Conservation (phyloP, 2,113 vertebrate genomes). For the Steatornis caripensis region DNA sequence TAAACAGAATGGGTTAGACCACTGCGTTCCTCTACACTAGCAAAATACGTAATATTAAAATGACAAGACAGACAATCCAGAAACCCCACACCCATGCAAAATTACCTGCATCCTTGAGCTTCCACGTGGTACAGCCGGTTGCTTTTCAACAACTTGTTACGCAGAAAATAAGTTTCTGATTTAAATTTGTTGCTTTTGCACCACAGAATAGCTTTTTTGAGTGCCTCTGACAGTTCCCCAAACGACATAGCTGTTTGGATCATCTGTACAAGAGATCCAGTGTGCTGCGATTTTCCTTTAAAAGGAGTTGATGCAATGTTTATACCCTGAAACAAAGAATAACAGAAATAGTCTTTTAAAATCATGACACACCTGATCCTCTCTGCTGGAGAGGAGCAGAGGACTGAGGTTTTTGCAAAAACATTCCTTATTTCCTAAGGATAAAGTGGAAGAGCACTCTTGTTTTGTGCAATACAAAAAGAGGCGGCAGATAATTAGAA, state of each 20-base stretch:
- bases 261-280: constrained; percentile 44
- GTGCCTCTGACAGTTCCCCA: constrained; percentile 67
- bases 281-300: background rate
- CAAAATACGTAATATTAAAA: background rate
- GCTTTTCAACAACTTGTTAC: constrained; percentile 74
- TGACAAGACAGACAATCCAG: background rate
- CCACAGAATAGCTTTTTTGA: constrained; percentile 66
- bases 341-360: background rate
- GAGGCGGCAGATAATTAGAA: background rate
- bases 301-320: background rate
- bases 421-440: background rate
- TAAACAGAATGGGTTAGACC: background rate
- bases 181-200: constrained; percentile 68
- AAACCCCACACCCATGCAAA: background rate
- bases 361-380: background rate
- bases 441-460: background rate
- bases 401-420: background rate
- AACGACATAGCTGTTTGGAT: constrained; percentile 60
- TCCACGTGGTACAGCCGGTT: constrained; percentile 75
- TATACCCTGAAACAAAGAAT: constrained; percentile 47
- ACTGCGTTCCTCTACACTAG: background rate
- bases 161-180: constrained; percentile 63
- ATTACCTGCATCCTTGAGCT: constrained; percentile 73
- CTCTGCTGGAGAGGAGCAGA: background rate
- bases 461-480: background rate